Percentiles rank a stretch among this genome's conserved stretches.
Evolutionary conservation across 2,888 invertebrate species (phyloP).

Genomic region (Amphipoea oculea): DNA sequence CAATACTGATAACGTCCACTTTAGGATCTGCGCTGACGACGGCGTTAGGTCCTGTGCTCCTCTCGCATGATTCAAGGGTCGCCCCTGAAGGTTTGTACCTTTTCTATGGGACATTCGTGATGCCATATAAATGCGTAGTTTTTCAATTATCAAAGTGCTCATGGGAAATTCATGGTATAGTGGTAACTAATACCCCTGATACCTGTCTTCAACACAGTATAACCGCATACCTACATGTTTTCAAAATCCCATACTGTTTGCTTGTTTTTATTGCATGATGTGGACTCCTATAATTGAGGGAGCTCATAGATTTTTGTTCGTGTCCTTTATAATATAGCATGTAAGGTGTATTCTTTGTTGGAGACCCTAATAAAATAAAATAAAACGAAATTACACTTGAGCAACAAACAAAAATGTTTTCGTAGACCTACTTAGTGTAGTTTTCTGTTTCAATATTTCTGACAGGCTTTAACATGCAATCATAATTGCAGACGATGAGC

Average conservation of each 20-base stretch:
- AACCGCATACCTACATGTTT: neutral
- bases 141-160: constrained; percentile 41
- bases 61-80: constrained; percentile 82
- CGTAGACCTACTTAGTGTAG: neutral
- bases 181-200: neutral
- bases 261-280: too few relatives aligned
- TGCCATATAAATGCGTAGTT: constrained; percentile 36
- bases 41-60: constrained; percentile 83
- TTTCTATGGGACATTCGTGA: constrained; percentile 37
- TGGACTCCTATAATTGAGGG: too few relatives aligned
- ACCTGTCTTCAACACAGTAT: neutral
- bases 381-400: too few relatives aligned
- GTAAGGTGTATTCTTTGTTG: too few relatives aligned
- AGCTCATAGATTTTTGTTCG: too few relatives aligned
- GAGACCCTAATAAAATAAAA: too few relatives aligned
- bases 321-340: too few relatives aligned
- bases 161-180: constrained; percentile 1
- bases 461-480: neutral
- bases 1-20: constrained; percentile 84
- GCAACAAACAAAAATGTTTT: neutral
- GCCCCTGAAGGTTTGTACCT: constrained; percentile 81
- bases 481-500: neutral
- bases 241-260: neutral
- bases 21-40: constrained; percentile 85
- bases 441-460: neutral